A percentile compares a stretch with the other conserved stretches of the same genome.
Conservation (phyloP, 2,888 invertebrate genomes). For the Megalurothrips usitatus region DNA sequence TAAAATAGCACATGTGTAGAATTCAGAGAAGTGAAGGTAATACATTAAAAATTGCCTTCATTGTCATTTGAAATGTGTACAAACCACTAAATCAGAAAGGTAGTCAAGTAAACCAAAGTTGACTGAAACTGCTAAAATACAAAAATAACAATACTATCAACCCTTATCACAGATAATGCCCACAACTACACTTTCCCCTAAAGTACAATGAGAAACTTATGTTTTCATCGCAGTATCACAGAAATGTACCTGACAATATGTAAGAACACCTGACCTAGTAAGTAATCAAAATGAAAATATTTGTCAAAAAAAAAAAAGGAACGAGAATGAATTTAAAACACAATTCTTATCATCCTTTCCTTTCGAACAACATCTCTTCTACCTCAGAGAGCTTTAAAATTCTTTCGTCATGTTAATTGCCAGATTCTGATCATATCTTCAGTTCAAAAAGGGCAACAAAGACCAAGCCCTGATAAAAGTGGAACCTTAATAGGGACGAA, state of each 20-base stretch:
- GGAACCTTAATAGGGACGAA: slow-evolving; percentile 47
- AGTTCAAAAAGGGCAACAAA: not conserved
- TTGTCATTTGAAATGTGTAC: not conserved
- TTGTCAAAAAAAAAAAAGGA: not conserved
- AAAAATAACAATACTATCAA: slow-evolving; percentile 23
- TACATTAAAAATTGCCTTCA: not conserved
- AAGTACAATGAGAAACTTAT: not conserved
- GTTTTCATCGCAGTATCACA: not conserved
- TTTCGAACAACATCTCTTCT: slow-evolving; percentile 27
- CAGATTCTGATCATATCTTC: not conserved
- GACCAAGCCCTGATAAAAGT: not conserved
- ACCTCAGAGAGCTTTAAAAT: slow-evolving; percentile 33
- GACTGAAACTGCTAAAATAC: not conserved
- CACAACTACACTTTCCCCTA: not conserved
- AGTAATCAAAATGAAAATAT: not conserved
- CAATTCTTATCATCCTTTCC: not conserved
- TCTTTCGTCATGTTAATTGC: not conserved
- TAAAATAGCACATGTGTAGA: not conserved
- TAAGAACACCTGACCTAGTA: not conserved
- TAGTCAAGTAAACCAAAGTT: too few species aligned
- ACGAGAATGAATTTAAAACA: not conserved
- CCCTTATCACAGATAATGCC: slow-evolving; percentile 24
- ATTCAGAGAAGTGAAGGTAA: not conserved
- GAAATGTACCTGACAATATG: not conserved
- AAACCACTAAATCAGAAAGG: not conserved